Evolutionary conservation across 37 sponge, comb jelly and placozoan genomes (phyloP).

Genomic region (Hormiphora californensis): DNA sequence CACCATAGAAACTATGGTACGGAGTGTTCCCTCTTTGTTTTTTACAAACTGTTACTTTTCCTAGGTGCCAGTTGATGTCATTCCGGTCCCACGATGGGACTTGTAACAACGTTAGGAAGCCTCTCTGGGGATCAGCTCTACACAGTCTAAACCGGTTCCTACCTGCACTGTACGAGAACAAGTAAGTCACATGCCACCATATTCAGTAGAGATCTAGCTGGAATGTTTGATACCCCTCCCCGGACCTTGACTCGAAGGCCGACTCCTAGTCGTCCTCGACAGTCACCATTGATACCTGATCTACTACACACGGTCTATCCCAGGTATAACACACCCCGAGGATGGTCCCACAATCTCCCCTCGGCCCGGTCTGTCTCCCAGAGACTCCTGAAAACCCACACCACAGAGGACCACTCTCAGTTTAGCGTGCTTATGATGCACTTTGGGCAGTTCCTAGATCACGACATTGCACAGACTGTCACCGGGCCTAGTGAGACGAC

Average conservation of each 20-base stretch:
- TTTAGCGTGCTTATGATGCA: constrained; percentile 82
- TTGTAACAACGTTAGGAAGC: constrained; percentile 77
- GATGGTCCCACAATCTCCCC: constrained; percentile 62
- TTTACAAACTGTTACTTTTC: too few relatives aligned
- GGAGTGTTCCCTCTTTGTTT: too few relatives aligned
- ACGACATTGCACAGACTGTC: constrained; percentile 66
- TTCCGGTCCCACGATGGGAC: constrained; percentile 83
- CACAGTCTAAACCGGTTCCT: constrained; percentile 21
- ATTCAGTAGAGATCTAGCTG: too few relatives aligned
- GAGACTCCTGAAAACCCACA: constrained; percentile 56
- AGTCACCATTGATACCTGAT: too few relatives aligned
- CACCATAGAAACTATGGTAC: too few relatives aligned
- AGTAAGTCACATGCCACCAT: too few relatives aligned
- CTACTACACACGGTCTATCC: too few relatives aligned
- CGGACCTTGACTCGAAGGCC: too few relatives aligned
- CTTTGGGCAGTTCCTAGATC: constrained; percentile 93
- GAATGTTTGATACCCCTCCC: too few relatives aligned
- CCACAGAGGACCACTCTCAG: background rate
- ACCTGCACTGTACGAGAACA: constrained; percentile 22
- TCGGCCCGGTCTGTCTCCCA: constrained; percentile 66
- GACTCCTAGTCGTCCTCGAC: too few relatives aligned
- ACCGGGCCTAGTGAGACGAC: constrained; percentile 16
- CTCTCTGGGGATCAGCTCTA: constrained; percentile 27
- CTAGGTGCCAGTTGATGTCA: constrained; percentile 13
- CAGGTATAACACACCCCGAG: constrained; percentile 65